Evolutionary conservation across 2,888 invertebrate species (phyloP).

Genomic region (Andrena dorsata): DNA sequence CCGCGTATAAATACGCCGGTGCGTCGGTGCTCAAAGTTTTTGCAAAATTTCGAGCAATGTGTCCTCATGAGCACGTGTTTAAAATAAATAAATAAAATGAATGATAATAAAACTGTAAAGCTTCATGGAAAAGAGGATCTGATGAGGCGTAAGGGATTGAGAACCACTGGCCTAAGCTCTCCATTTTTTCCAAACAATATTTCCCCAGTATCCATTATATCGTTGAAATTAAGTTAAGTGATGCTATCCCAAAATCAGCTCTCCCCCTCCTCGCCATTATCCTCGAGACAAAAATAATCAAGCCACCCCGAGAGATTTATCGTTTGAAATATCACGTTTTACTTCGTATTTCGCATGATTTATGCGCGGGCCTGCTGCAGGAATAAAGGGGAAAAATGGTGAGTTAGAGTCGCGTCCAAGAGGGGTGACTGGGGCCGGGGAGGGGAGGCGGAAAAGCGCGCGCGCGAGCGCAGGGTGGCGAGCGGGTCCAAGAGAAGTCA

Average conservation of each 20-base stretch:
- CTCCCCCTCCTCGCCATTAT: slow-evolving; percentile 4
- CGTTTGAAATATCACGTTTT: slow-evolving; percentile 33
- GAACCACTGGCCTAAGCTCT: not conserved
- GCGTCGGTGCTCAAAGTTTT: too few relatives aligned
- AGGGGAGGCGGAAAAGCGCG: slow-evolving; percentile 30
- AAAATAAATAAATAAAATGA: too few relatives aligned
- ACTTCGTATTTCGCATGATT: slow-evolving; percentile 40
- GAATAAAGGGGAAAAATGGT: slow-evolving; percentile 53
- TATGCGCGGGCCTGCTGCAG: slow-evolving; percentile 17
- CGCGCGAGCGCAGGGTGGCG: slow-evolving; percentile 60
- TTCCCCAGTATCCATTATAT: slow-evolving; percentile 18
- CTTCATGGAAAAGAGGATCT: too few relatives aligned
- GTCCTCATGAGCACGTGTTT: too few relatives aligned
- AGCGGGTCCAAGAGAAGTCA: slow-evolving; percentile 72
- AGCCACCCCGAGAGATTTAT: slow-evolving; percentile 38
- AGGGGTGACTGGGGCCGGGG: not conserved
- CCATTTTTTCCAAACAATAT: too few relatives aligned
- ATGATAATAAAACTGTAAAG: too few relatives aligned
- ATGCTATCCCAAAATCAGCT: not conserved
- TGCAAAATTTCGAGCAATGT: too few relatives aligned
- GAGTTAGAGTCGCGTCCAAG: slow-evolving; percentile 37
- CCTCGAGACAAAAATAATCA: slow-evolving; percentile 45
- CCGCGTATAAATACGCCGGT: too few relatives aligned
- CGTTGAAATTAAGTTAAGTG: slow-evolving; percentile 13
- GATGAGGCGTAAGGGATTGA: not conserved